These are phyloP conservation scores for Drosophila nigrodunni DNA, from an alignment of 1,140 invertebrate genomes.

Conservation along the genomic window DNA sequence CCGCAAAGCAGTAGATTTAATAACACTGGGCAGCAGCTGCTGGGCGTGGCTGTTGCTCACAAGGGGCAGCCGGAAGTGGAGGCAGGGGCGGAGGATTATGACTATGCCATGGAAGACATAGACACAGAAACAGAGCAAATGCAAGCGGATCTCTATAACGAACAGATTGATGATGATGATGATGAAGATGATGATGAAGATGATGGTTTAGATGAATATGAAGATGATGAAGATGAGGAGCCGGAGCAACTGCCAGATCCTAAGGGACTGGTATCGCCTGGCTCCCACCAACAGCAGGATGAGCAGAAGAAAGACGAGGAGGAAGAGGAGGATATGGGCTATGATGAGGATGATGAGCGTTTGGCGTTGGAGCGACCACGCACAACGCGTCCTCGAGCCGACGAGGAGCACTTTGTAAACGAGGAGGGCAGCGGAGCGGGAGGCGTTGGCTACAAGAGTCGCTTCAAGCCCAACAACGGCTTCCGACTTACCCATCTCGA, in stretches of 20 bases:
- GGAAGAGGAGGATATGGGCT: conserved; percentile 82
- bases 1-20: conserved; percentile 62
- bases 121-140: conserved; percentile 66
- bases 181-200: conserved; percentile 64
- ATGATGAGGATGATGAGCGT: conserved; percentile 80
- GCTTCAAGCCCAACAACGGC: conserved; percentile 61
- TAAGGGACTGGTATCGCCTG: conserved; percentile 49
- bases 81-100: conserved; percentile 31
- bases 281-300: conserved; percentile 28
- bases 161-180: conserved; percentile 64
- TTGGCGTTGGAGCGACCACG: conserved; percentile 71
- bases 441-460: conserved; percentile 42
- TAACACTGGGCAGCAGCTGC: conserved; percentile 47
- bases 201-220: conserved; percentile 58
- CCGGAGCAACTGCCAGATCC: conserved; percentile 63
- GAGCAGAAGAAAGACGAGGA: conserved; percentile 81
- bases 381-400: conserved; percentile 56
- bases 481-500: conserved; percentile 63
- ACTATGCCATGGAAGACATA: conserved; percentile 68
- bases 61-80: conserved; percentile 14
- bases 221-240: conserved; percentile 45
- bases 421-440: conserved; percentile 76
- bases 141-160: conserved; percentile 76
- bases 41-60: conserved; percentile 29
- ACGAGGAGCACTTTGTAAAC: conserved; percentile 75